Evolutionary conservation across 1,140 invertebrate genomes (phyloP).

Genomic region (Tetramorium simillimum): DNA sequence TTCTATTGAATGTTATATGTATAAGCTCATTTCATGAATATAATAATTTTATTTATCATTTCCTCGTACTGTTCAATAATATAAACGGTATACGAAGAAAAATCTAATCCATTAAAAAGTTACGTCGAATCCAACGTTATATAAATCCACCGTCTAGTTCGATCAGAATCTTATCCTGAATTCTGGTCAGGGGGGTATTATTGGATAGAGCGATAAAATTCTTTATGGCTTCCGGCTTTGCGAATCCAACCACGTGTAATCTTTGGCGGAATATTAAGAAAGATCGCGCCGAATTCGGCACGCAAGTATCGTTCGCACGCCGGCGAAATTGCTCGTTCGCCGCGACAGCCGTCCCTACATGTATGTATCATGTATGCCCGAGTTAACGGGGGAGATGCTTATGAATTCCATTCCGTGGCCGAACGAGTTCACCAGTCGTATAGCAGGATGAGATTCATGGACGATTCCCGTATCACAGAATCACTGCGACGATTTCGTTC

Average conservation of each 20-base stretch:
- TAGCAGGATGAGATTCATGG: background rate
- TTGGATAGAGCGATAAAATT: conserved; percentile 18
- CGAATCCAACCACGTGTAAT: background rate
- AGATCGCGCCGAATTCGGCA: background rate
- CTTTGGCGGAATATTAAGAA: conserved; percentile 29
- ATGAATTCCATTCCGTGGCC: conserved; percentile 8
- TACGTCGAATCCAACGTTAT: too few species aligned
- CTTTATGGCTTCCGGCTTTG: conserved; percentile 42
- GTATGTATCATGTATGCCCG: background rate
- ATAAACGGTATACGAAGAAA: background rate
- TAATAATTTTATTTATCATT: background rate
- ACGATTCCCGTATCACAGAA: background rate
- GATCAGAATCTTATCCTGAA: background rate
- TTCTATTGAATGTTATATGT: background rate
- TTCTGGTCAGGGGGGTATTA: background rate
- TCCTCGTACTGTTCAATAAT: too few species aligned
- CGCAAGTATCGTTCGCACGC: background rate
- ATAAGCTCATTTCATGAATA: background rate
- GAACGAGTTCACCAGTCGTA: conserved; percentile 33
- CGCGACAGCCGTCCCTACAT: background rate
- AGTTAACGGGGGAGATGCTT: background rate
- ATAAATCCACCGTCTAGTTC: background rate
- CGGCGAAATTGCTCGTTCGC: conserved; percentile 36
- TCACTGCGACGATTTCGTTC: background rate
- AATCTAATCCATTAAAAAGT: background rate